Conservation (phyloP, 2,797 vertebrate species). For the Sebastes jordani region DNA sequence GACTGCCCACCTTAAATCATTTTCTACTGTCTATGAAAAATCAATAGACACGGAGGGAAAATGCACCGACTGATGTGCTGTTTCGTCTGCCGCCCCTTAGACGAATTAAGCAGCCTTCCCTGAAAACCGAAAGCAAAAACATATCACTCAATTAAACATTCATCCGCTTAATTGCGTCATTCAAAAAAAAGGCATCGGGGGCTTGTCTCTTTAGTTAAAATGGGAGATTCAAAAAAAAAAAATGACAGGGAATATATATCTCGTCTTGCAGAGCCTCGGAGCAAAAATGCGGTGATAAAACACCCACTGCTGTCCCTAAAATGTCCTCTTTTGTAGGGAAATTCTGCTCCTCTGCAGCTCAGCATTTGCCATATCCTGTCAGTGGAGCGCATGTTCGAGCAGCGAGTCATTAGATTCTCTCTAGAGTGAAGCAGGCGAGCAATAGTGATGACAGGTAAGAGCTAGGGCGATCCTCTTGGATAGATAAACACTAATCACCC, state of each 20-base stretch:
- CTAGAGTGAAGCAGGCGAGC: not conserved
- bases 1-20: slow-evolving; percentile 44
- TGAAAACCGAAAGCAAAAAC: slow-evolving; percentile 11
- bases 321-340: not conserved
- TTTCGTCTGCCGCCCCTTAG: slow-evolving; percentile 13
- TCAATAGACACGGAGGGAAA: slow-evolving; percentile 46
- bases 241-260: not conserved
- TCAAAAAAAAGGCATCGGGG: not conserved
- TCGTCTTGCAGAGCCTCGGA: not conserved
- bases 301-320: not conserved
- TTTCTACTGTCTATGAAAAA: slow-evolving; percentile 52
- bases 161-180: slow-evolving; percentile 14
- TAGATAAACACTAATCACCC: slow-evolving; percentile 45
- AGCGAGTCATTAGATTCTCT: slow-evolving; percentile 16
- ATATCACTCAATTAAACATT: slow-evolving; percentile 3
- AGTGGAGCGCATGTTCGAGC: not conserved
- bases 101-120: not conserved
- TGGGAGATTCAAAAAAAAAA: not conserved
- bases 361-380: not conserved
- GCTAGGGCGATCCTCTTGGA: slow-evolving; percentile 15
- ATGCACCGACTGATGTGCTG: slow-evolving; percentile 18
- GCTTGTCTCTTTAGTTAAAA: not conserved
- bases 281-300: not conserved
- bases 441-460: slow-evolving; percentile 27
- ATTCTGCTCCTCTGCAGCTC: not conserved